Evolutionary conservation across 1,140 invertebrate genomes (phyloP), one percentile per base, ranked within the genome.

Genomic region (Globodera rostochiensis): DNA sequence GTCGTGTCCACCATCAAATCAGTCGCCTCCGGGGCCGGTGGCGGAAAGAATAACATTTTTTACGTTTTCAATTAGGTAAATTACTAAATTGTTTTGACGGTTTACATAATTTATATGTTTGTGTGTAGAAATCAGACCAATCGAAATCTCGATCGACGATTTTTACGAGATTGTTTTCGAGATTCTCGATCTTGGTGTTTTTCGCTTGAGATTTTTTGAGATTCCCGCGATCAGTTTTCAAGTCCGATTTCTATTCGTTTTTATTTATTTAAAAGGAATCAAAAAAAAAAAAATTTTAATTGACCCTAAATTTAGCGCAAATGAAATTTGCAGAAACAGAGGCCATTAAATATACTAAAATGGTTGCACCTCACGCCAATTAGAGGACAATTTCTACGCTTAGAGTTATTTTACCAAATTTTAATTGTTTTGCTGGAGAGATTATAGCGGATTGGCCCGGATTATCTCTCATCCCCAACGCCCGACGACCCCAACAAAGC

Each of bases 391-490:
- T 13, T 64, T 0, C 57, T 1, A 13, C 15, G 13, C 15, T 64
- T 15, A 19, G 57, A 64, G 57, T 64, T 64, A 19, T 64, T 64
- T 64, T 19, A 64, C 57, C 57, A 64, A 13, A 64, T 64, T 64
- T 64, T 64, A 64, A 64, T 64, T 64, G 57, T 64, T 64, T 64
- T 64, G 57, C 57, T 64, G 57, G 36, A 53, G 57, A 64, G 57
- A 64, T 64, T 64, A 15, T 64, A 6, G 57, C 57, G 57, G 57
- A 64, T 64, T 13, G 57, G 13, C 57, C 57, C 57, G 57, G 57
- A 64, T 64, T 64, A 64, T 64, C 57, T 19, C 50, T 53, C 13
- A 13, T 19, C 13, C 57, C 57, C 57, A 64, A 19, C 57, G 57
- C 57, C 57, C 57, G 57, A 13, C 57, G 50, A 53, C 57, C 57